Percentiles rank a stretch among this genome's conserved stretches.
These are phyloP conservation scores for Bicyclus anynana DNA, from an alignment of 1,140 invertebrate species.

Conservation along the genomic window DNA sequence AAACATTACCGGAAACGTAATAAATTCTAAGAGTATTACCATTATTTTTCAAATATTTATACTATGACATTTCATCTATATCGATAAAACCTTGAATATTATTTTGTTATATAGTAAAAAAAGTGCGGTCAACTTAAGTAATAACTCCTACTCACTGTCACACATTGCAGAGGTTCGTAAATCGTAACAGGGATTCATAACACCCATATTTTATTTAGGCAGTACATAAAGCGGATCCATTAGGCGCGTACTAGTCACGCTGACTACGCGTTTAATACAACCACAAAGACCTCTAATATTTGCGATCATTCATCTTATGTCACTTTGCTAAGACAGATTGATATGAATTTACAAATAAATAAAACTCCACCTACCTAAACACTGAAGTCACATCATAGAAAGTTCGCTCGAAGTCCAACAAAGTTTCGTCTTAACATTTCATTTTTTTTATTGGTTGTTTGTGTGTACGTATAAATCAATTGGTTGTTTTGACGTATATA, in stretches of 20 bases:
- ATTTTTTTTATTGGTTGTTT: constrained; percentile 34
- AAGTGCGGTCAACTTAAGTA: neutral
- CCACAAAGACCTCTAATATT: constrained; percentile 48
- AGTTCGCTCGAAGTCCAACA: constrained; percentile 28
- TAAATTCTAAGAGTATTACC: too few relatives aligned
- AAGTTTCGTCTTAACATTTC: constrained; percentile 31
- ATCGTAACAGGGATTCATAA: constrained; percentile 13
- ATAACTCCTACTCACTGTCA: neutral
- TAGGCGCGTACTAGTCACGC: constrained; percentile 40
- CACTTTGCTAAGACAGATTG: constrained; percentile 52
- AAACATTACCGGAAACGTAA: too few relatives aligned
- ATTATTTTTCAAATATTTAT: too few relatives aligned
- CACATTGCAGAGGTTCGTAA: neutral
- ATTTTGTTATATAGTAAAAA: neutral
- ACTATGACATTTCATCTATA: too few relatives aligned
- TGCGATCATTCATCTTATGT: constrained; percentile 56
- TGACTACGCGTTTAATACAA: constrained; percentile 39
- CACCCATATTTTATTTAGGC: constrained; percentile 44
- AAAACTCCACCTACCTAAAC: constrained; percentile 38
- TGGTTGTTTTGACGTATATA: constrained; percentile 55
- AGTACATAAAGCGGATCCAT: constrained; percentile 45
- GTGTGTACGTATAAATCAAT: constrained; percentile 44
- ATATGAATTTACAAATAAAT: constrained; percentile 33
- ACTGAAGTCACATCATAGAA: constrained; percentile 28
- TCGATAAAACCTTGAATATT: too few relatives aligned